Evolutionary conservation across 2,888 invertebrate genomes (phyloP).

Genomic region (Drosophila multiciliata): DNA sequence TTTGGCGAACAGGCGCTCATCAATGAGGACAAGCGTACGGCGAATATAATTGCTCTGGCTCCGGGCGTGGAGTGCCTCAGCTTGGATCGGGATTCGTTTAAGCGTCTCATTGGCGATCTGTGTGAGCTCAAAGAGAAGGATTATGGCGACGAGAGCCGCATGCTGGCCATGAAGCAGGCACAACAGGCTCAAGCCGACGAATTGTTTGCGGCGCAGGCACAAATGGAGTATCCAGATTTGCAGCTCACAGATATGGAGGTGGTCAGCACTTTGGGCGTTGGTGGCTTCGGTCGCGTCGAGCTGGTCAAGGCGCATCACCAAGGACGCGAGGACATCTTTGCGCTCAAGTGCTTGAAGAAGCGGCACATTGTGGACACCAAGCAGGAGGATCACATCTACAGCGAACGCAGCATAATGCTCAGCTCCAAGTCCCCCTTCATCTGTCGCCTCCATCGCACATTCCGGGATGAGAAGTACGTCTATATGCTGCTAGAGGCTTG

Average conservation of each 20-base stretch:
- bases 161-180: slow-evolving; percentile 83
- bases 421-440: slow-evolving; percentile 86
- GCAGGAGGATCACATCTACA: slow-evolving; percentile 95
- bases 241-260: slow-evolving; percentile 92
- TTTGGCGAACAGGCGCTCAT: slow-evolving; percentile 95
- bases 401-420: slow-evolving; percentile 94
- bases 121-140: slow-evolving; percentile 90
- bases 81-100: slow-evolving; percentile 91
- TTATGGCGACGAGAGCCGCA: slow-evolving; percentile 89
- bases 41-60: slow-evolving; percentile 95
- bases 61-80: slow-evolving; percentile 95
- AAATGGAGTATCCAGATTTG: slow-evolving; percentile 88
- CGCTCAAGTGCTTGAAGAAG: slow-evolving; percentile 95
- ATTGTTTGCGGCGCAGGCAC: slow-evolving; percentile 82
- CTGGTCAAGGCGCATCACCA: slow-evolving; percentile 88
- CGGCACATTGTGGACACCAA: slow-evolving; percentile 94
- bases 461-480: slow-evolving; percentile 95
- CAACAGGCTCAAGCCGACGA: slow-evolving; percentile 81
- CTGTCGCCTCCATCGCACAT: slow-evolving; percentile 93
- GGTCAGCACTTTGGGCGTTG: slow-evolving; percentile 94
- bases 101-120: slow-evolving; percentile 91
- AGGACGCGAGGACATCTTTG: slow-evolving; percentile 87
- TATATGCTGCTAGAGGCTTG: slow-evolving; percentile 98
- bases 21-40: slow-evolving; percentile 94
- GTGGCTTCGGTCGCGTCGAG: slow-evolving; percentile 96